phyloP scores from a whole-genome alignment of 2,888 invertebrate species.

The Beris morrisii region DNA sequence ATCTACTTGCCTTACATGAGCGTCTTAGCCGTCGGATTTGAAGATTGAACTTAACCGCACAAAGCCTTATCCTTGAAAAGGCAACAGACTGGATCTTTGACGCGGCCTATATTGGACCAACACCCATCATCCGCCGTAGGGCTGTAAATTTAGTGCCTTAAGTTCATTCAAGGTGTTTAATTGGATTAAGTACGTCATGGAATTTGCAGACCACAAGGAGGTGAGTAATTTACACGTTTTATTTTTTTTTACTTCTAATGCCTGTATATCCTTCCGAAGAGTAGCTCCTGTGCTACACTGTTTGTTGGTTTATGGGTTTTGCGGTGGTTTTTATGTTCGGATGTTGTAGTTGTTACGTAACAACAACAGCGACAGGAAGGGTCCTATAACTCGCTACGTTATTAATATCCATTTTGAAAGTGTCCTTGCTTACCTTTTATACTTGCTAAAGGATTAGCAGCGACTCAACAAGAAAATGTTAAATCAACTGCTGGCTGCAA shows the following conservation, averaged over 20 bases:
- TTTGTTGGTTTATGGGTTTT: neutral
- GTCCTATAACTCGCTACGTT: too few relatives aligned
- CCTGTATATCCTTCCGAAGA: neutral
- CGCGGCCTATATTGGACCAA: neutral
- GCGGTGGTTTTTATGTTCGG: neutral
- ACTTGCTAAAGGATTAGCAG: too few relatives aligned
- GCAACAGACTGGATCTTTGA: neutral
- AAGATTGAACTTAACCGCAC: too few relatives aligned
- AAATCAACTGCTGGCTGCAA: too few relatives aligned
- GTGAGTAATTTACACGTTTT: slow-evolving; percentile 28
- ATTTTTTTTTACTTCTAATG: neutral
- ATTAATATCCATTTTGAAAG: too few relatives aligned
- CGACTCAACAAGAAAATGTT: too few relatives aligned
- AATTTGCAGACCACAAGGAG: slow-evolving; percentile 22
- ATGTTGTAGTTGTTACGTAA: too few relatives aligned
- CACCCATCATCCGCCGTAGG: neutral
- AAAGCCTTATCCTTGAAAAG: too few relatives aligned
- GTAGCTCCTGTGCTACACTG: too few relatives aligned
- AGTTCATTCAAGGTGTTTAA: slow-evolving; percentile 21
- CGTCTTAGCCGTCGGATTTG: too few relatives aligned
- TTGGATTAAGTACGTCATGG: slow-evolving; percentile 33
- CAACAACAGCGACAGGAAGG: too few relatives aligned
- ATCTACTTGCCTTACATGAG: neutral
- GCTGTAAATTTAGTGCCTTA: neutral
- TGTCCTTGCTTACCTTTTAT: too few relatives aligned